Conservation (phyloP, 2,888 invertebrate genomes). For the Drosophila prostipennis region DNA sequence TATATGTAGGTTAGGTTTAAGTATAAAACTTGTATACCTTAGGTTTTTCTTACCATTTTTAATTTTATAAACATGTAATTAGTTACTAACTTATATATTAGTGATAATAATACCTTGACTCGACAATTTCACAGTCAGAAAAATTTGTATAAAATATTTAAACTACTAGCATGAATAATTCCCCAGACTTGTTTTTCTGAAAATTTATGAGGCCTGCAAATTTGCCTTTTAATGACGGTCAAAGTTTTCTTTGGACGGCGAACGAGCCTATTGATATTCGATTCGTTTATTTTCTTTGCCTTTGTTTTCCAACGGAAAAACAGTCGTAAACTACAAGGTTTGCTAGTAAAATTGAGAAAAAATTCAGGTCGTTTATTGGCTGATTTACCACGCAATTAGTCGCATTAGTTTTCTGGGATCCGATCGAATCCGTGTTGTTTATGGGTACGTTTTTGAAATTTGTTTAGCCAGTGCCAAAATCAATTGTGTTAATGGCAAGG, state of each 20-base stretch:
- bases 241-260: conserved; percentile 1
- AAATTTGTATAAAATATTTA: background rate
- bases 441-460: conserved; percentile 3
- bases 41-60: background rate
- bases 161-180: background rate
- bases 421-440: conserved; percentile 16
- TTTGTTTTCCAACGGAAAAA: conserved; percentile 4
- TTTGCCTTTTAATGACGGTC: background rate
- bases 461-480: conserved; percentile 54
- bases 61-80: background rate
- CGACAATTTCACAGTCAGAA: background rate
- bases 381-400: conserved; percentile 64
- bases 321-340: conserved; percentile 15
- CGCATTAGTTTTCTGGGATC: conserved; percentile 50
- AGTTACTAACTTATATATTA: too few species aligned
- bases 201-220: conserved; percentile 14
- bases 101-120: too few species aligned
- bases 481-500: conserved; percentile 65
- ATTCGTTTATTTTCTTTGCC: conserved; percentile 21
- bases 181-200: conserved; percentile 3
- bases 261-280: background rate
- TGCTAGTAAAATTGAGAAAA: conserved; percentile 7
- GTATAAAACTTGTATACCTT: too few species aligned
- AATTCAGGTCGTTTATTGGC: conserved; percentile 21
- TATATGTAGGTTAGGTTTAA: background rate